Conservation (phyloP, 2,888 invertebrate species). For the Pyrgus malvae region DNA sequence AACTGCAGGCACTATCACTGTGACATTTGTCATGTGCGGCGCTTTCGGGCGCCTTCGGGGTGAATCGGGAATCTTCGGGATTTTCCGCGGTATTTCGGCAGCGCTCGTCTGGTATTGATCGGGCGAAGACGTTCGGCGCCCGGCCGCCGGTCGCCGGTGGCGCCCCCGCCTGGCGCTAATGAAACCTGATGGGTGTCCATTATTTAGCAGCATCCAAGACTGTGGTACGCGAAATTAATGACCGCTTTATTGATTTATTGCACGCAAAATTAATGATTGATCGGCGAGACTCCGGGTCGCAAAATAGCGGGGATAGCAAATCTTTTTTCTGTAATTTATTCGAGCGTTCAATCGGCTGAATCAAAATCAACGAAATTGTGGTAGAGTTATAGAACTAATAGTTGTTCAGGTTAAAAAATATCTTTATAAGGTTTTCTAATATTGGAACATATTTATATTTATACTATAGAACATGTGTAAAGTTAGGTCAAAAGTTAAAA, state of each 20-base stretch:
- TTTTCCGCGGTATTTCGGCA: conserved; percentile 48
- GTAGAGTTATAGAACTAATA: neutral
- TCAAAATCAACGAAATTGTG: conserved; percentile 3
- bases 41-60: conserved; percentile 38
- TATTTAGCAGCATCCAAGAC: conserved; percentile 74
- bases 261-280: conserved; percentile 71
- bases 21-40: conserved; percentile 73
- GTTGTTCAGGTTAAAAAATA: too few relatives aligned
- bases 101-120: conserved; percentile 65
- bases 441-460: too few relatives aligned
- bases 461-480: too few relatives aligned
- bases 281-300: conserved; percentile 51
- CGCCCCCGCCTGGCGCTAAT: conserved; percentile 71
- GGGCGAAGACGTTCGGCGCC: conserved; percentile 56
- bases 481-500: too few relatives aligned
- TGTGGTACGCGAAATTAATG: conserved; percentile 72
- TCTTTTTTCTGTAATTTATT: conserved; percentile 19
- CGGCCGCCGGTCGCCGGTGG: conserved; percentile 71
- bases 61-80: conserved; percentile 34
- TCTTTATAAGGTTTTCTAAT: too few relatives aligned
- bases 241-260: conserved; percentile 77
- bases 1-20: conserved; percentile 67
- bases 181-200: conserved; percentile 76
- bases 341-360: conserved; percentile 5
- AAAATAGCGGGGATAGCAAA: neutral